These are phyloP conservation scores for Scaptomyza montana DNA, from an alignment of 1,140 invertebrate genomes.

Conservation along the genomic window DNA sequence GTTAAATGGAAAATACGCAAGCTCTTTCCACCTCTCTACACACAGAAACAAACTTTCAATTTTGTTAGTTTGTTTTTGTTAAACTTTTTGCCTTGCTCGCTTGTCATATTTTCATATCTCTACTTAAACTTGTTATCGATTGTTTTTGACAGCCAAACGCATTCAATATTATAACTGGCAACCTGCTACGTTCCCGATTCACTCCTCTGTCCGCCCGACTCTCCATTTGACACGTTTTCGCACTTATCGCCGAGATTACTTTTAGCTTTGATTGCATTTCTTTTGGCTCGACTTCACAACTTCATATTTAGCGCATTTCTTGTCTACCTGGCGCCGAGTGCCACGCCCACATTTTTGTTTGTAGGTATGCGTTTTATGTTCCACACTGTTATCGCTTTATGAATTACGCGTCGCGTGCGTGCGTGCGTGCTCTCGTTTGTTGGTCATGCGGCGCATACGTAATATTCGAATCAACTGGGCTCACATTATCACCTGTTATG, in stretches of 20 bases:
- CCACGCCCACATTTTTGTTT: conserved; percentile 50
- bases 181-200: conserved; percentile 1
- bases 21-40: neutral
- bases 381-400: conserved; percentile 75
- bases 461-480: conserved; percentile 35
- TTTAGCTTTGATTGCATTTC: conserved; percentile 77
- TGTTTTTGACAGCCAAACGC: conserved; percentile 61
- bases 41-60: conserved; percentile 21
- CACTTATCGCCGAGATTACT: conserved; percentile 80
- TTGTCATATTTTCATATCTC: conserved; percentile 69
- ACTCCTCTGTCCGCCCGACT: conserved; percentile 3
- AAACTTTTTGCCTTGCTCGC: conserved; percentile 43
- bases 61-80: conserved; percentile 30
- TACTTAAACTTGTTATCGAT: conserved; percentile 61
- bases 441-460: conserved; percentile 58
- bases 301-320: conserved; percentile 56
- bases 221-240: conserved; percentile 74
- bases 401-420: conserved; percentile 71
- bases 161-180: conserved; percentile 52
- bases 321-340: conserved; percentile 15
- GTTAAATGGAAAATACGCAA: neutral
- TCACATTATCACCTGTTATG: conserved; percentile 54
- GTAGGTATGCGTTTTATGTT: conserved; percentile 62
- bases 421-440: conserved; percentile 55
- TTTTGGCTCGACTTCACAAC: conserved; percentile 17